These are phyloP conservation scores for Heteromyza rotundicornis DNA, from an alignment of 2,888 invertebrate genomes.

Conservation along the genomic window DNA sequence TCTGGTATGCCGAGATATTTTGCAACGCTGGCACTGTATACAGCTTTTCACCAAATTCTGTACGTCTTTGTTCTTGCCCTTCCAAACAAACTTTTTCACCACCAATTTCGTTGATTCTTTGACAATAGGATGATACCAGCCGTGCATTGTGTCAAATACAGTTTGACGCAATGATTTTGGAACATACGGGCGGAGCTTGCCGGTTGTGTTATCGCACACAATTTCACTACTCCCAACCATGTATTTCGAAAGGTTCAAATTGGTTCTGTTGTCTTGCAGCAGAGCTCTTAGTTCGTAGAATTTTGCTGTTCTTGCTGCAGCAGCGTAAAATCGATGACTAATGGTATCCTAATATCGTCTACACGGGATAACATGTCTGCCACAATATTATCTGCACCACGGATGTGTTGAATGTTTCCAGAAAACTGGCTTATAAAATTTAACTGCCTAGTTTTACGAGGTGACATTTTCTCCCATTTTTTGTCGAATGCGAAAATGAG, in stretches of 20 bases:
- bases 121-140: neutral
- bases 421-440: slow-evolving; percentile 21
- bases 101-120: slow-evolving; percentile 15
- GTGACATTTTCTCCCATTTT: slow-evolving; percentile 18
- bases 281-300: too few relatives aligned
- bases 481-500: slow-evolving; percentile 13
- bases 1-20: slow-evolving; percentile 6
- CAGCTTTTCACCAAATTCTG: slow-evolving; percentile 11
- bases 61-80: slow-evolving; percentile 10
- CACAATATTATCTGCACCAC: neutral
- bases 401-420: neutral
- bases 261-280: too few relatives aligned
- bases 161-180: neutral
- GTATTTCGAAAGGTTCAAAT: too few relatives aligned
- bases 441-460: slow-evolving; percentile 12
- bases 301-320: slow-evolving; percentile 3
- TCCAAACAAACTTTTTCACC: slow-evolving; percentile 14
- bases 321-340: slow-evolving; percentile 3
- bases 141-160: neutral
- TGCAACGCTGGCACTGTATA: slow-evolving; percentile 12
- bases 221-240: too few relatives aligned
- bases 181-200: neutral
- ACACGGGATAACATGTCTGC: slow-evolving; percentile 11
- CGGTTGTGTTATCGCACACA: neutral
- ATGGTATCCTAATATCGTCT: slow-evolving; percentile 7